A percentile compares a stretch with the other conserved stretches of the same genome.
Evolutionary conservation across 2,113 vertebrate genomes (phyloP).

Genomic region (Scopus umbretta): DNA sequence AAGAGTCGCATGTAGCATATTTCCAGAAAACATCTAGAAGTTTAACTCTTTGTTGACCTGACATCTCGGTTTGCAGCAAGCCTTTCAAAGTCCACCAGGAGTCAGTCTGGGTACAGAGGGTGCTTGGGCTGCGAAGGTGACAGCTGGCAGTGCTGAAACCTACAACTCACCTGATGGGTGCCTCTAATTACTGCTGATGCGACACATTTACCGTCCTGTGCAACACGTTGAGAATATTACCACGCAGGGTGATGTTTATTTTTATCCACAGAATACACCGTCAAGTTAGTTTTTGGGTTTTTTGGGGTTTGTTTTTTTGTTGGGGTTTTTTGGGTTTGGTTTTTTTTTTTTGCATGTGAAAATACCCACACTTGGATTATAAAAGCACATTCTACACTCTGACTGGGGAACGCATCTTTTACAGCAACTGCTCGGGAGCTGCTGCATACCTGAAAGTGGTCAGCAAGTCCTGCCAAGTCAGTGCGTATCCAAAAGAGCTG

Average conservation of each 20-base stretch:
- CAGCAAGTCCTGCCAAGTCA: not conserved
- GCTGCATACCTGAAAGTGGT: not conserved
- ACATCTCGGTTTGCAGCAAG: fast-evolving
- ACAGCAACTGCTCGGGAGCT: not conserved
- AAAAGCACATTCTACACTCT: not conserved
- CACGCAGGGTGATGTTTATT: not conserved
- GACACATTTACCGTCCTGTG: fast-evolving
- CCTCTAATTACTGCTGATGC: not conserved
- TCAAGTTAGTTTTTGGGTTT: too few species aligned
- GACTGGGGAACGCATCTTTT: not conserved
- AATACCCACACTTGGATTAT: not conserved
- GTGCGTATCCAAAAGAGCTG: not conserved
- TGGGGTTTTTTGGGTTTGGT: too few species aligned
- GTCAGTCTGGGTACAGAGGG: not conserved
- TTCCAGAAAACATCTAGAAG: not conserved
- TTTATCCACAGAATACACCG: not conserved
- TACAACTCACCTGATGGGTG: fast-evolving
- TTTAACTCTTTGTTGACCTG: not conserved
- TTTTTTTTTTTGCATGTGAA: not conserved
- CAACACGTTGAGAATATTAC: not conserved
- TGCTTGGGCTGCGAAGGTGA: not conserved
- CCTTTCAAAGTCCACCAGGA: not conserved
- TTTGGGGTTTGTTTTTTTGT: too few species aligned
- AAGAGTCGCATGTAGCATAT: not conserved
- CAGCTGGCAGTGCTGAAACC: not conserved